Base-by-base conservation (phyloP, 2,797 vertebrate genomes). In the Trachurus trachurus region DNA sequence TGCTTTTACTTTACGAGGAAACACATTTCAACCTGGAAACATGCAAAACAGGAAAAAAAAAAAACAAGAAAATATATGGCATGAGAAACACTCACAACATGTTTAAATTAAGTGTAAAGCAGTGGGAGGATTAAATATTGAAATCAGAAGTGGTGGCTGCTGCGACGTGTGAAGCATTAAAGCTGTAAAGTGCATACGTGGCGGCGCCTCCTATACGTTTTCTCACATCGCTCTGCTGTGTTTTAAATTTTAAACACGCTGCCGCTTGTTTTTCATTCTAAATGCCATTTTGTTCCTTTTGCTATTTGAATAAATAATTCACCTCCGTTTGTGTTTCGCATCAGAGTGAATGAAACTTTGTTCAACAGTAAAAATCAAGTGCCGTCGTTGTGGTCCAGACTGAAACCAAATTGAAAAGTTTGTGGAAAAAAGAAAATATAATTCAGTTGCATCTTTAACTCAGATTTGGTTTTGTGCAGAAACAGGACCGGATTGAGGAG, bases 401-500 rank as follows among this genome's bases (percentile, higher is more conserved):
- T 9, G 17, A 49, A 1, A 52, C 10, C 50, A 22, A 5, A 52
- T 22, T 22, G 10, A 52, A 52, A 12, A 5, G n/a, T 22, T 52
- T 22, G 9, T 52, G 10, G 10, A 26, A 26, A 26, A 47, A 47
- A 47, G 16, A 19, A 17, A 47, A 47, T 47, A 7, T 2, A 6
- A 16, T 45, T 1, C 5, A 4, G 16, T 10, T 21, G 3, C 31
- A 34, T 2, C 31, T 34, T 34, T 34, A 34, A 34, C 31, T 26
- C 1, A 26, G 26, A 26, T 34, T 34, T 53, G 5, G 16, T 13
- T 13, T 26, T 13, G 5, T 13, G 6, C 29, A 97, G 96, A 98
- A 98, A 76, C 97, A 98, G 92, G 97, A 97, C 83, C 93, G 97
- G 31, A 96, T 98, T 0, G 97, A 98, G 85, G 97, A 97, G 74